Percentiles rank a stretch among this genome's conserved stretches.
phyloP scores from a whole-genome alignment of 2,113 vertebrate genomes.

The Tyto alba region DNA sequence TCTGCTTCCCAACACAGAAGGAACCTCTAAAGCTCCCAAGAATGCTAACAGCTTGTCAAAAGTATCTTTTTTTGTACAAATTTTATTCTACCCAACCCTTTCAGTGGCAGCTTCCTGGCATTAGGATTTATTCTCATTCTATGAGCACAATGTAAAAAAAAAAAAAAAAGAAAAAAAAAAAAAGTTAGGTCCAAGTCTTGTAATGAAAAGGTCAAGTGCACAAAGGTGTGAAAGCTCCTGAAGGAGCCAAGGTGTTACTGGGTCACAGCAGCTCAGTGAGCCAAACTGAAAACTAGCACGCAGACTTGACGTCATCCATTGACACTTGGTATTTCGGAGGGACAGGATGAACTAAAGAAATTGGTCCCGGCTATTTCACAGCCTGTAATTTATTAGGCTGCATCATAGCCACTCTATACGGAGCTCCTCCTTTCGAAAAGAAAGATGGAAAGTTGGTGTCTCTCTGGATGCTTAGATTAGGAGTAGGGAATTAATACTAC shows the following conservation, averaged over 20 bases:
- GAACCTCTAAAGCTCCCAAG: neutral
- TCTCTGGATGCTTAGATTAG: neutral
- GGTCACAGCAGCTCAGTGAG: neutral
- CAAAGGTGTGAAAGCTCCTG: constrained; percentile 15
- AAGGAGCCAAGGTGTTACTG: neutral
- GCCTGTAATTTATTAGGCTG: neutral
- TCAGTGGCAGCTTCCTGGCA: neutral
- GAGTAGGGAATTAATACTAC: neutral
- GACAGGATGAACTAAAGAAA: neutral
- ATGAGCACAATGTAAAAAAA: neutral
- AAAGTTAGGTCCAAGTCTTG: neutral
- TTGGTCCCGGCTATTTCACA: neutral
- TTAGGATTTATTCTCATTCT: neutral
- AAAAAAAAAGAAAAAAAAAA: too few relatives aligned
- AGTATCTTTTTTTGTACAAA: neutral
- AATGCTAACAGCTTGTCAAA: neutral
- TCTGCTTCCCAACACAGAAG: neutral
- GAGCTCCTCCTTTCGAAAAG: neutral
- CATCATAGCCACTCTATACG: neutral
- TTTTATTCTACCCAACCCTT: neutral
- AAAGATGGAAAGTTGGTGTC: neutral
- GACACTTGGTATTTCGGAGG: neutral
- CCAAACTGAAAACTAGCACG: neutral
- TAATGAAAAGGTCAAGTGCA: constrained; percentile 2
- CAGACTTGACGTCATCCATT: neutral